phyloP scores from a whole-genome alignment of 2,113 vertebrate species.

The Quiscalus mexicanus region DNA sequence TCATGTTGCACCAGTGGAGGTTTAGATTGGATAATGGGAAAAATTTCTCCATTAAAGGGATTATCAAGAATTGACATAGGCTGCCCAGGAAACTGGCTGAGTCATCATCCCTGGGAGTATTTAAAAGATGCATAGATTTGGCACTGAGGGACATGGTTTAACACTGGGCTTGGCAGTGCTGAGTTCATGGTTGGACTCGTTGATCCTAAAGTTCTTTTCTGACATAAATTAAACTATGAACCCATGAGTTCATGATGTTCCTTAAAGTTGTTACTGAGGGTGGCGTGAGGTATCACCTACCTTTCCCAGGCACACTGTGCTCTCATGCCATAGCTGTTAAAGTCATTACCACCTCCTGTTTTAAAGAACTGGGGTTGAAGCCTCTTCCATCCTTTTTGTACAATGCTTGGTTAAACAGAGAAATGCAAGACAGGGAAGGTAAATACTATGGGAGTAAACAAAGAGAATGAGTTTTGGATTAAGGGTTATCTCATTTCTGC shows the following conservation, averaged over 20 bases:
- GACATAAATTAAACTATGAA: neutral
- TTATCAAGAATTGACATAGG: neutral
- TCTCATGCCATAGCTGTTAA: neutral
- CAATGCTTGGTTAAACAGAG: neutral
- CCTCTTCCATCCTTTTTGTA: neutral
- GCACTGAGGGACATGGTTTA: neutral
- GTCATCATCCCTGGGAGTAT: neutral
- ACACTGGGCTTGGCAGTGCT: neutral
- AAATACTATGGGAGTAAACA: constrained; percentile 2
- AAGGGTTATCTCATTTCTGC: constrained; percentile 32
- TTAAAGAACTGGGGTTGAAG: neutral
- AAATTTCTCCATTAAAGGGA: rapidly evolving
- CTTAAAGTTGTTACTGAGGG: neutral
- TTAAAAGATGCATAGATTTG: neutral
- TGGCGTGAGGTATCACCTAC: neutral
- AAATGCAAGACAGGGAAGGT: neutral
- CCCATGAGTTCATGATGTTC: neutral
- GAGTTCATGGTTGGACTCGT: neutral
- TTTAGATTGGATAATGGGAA: neutral
- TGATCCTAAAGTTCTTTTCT: neutral
- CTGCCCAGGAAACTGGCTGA: neutral
- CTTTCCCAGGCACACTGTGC: neutral
- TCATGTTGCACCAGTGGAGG: neutral
- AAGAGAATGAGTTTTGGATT: neutral
- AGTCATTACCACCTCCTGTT: neutral